These are phyloP conservation scores for Dolomedes plantarius DNA, from an alignment of 2,888 invertebrate species.

Conservation along the genomic window DNA sequence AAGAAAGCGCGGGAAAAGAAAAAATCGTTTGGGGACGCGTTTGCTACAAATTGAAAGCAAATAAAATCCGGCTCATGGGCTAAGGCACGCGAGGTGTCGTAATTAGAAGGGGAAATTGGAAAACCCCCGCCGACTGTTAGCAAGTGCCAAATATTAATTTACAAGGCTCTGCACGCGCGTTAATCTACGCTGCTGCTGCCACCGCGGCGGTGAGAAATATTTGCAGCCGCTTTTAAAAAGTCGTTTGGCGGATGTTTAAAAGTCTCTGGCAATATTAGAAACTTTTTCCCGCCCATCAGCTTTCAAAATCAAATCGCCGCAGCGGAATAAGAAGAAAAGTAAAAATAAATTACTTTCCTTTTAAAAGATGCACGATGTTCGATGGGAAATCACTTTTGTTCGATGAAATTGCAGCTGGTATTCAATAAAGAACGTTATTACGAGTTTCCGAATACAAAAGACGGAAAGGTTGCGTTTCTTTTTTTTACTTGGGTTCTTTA, in stretches of 20 bases:
- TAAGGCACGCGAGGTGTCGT: constrained; percentile 66
- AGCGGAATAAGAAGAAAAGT: constrained; percentile 52
- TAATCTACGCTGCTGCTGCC: constrained; percentile 59
- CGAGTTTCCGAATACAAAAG: constrained; percentile 70
- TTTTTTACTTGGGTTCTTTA: constrained; percentile 35
- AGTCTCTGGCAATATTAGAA: constrained; percentile 65
- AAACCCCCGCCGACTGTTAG: constrained; percentile 68
- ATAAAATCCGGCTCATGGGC: constrained; percentile 68
- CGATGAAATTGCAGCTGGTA: constrained; percentile 70
- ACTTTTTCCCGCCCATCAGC: constrained; percentile 62
- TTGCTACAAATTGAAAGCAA: constrained; percentile 71
- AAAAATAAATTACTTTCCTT: constrained; percentile 68
- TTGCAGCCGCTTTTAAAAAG: constrained; percentile 70
- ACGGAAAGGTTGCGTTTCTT: constrained; percentile 27
- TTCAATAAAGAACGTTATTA: constrained; percentile 71
- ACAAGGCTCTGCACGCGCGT: constrained; percentile 67
- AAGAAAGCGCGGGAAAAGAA: constrained; percentile 28
- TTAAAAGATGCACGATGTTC: constrained; percentile 68
- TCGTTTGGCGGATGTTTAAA: constrained; percentile 69
- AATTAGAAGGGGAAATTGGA: constrained; percentile 70
- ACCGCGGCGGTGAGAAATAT: constrained; percentile 64
- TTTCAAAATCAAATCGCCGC: constrained; percentile 69
- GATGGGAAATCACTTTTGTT: constrained; percentile 70
- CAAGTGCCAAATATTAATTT: constrained; percentile 71
- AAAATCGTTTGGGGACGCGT: constrained; percentile 65